These are phyloP conservation scores for Plectus sambesii DNA, from an alignment of 1,140 invertebrate species.

Conservation along the genomic window DNA sequence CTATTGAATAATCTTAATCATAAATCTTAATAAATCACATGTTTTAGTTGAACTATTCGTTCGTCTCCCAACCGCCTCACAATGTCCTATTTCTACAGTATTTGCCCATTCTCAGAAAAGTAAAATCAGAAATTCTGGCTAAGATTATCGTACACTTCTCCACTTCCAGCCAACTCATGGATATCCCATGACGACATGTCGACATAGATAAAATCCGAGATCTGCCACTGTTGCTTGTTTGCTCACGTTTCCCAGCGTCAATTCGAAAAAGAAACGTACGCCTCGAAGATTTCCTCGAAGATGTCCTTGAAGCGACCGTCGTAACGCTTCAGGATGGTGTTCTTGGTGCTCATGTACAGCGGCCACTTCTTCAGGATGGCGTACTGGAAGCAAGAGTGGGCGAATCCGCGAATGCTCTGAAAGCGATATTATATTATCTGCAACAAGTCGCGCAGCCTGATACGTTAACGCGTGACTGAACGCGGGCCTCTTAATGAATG, in stretches of 20 bases:
- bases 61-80: too few species aligned
- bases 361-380: slow-evolving; percentile 55
- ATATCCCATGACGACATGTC: not conserved
- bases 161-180: too few species aligned
- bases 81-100: too few species aligned
- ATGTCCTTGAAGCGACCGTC: slow-evolving; percentile 98
- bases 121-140: too few species aligned
- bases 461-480: too few species aligned
- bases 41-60: slow-evolving; percentile 4
- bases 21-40: slow-evolving; percentile 1
- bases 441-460: too few species aligned
- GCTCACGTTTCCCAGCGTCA: not conserved
- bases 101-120: too few species aligned
- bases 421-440: slow-evolving; percentile 22
- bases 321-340: slow-evolving; percentile 95
- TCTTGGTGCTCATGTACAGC: slow-evolving; percentile 88
- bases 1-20: slow-evolving; percentile 15
- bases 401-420: slow-evolving; percentile 40
- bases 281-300: slow-evolving; percentile 91
- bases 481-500: too few species aligned
- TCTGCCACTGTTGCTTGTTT: not conserved
- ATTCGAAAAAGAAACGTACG: slow-evolving; percentile 53
- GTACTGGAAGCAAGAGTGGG: slow-evolving; percentile 45
- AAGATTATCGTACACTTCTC: too few species aligned
- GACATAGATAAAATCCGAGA: not conserved